Base-by-base conservation (phyloP, 2,888 invertebrate species). In the Netelia melanura region DNA sequence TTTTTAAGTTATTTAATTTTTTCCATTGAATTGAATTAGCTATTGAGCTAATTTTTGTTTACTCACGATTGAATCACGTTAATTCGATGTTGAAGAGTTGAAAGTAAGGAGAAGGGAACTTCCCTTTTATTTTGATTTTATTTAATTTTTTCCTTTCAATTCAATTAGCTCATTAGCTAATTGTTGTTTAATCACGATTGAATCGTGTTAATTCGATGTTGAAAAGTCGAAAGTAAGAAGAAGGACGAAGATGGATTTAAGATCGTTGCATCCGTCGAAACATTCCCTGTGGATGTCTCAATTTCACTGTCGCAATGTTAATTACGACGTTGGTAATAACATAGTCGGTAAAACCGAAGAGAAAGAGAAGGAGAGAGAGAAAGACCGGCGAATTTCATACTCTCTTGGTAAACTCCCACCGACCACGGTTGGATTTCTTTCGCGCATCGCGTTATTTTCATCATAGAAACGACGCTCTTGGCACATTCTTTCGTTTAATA, bases 241-340 rank as follows among this genome's bases (percentile, higher is more conserved):
- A 54, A 56, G n/a, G 17, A 56, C 56, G n/a, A 14, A 56, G 56
- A 17, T 21, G 17, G 17, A 56, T 8, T 56, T 8, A 17, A 17
- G 5, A n/a, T 56, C 2, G 6, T 17, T 44, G 11, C 38, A 48
- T 75, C 1, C 38, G 10, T 5, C 11, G 58, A 56, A 68, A 30
- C 68, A 11, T 17, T 21, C 21, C 1, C 25, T 17, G 17, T 58
- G 62, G 54, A 70, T 70, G 74, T 81, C 70, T 43, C 74, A 75
- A 85, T 75, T 75, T 71, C 10, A 58, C 52, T 85, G 64, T 78
- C 65, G 84, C 81, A 85, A 81, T 58, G 48, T 21, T 64, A 61
- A 78, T 85, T 79, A 61, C 84, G 74, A 77, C 61, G 43, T 75
- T 79, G 43, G 62, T 23, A 85, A 67, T 48, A 64, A 64, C 25